Evolutionary conservation across 2,797 vertebrate species (phyloP).

Genomic region (Rhyacichthys aspro): DNA sequence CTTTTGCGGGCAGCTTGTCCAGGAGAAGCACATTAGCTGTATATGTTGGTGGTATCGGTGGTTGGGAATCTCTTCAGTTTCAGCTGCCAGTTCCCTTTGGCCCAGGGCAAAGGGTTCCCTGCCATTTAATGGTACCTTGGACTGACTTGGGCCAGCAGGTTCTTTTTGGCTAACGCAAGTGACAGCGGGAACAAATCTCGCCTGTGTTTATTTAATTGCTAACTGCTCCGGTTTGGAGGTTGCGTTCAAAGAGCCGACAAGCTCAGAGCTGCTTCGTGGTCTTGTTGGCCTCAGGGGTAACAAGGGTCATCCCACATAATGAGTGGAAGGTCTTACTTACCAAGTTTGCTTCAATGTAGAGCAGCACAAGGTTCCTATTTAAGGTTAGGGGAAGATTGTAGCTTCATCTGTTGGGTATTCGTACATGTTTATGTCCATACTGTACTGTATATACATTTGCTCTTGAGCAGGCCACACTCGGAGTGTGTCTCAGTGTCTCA

Average conservation of each 20-base stretch:
- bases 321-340: constrained; percentile 77
- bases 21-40: constrained; percentile 59
- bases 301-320: constrained; percentile 73
- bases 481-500: constrained; percentile 9
- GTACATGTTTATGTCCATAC: constrained; percentile 49
- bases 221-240: constrained; percentile 69
- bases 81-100: constrained; percentile 59
- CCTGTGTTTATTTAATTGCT: constrained; percentile 74
- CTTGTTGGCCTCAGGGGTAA: constrained; percentile 55
- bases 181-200: constrained; percentile 73
- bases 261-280: constrained; percentile 48
- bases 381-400: constrained; percentile 54
- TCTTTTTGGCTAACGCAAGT: constrained; percentile 63
- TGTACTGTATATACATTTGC: constrained; percentile 56
- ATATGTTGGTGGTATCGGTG: constrained; percentile 65
- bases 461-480: constrained; percentile 40
- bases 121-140: constrained; percentile 67
- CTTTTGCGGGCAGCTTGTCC: constrained; percentile 43
- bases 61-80: constrained; percentile 63
- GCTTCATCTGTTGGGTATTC: constrained; percentile 69
- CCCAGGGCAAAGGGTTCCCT: constrained; percentile 64
- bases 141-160: constrained; percentile 56
- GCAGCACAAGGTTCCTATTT: constrained; percentile 74
- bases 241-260: constrained; percentile 56
- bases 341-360: constrained; percentile 43